phyloP scores from a whole-genome alignment of 2,888 invertebrate species.

The Cheilosia urbana region DNA sequence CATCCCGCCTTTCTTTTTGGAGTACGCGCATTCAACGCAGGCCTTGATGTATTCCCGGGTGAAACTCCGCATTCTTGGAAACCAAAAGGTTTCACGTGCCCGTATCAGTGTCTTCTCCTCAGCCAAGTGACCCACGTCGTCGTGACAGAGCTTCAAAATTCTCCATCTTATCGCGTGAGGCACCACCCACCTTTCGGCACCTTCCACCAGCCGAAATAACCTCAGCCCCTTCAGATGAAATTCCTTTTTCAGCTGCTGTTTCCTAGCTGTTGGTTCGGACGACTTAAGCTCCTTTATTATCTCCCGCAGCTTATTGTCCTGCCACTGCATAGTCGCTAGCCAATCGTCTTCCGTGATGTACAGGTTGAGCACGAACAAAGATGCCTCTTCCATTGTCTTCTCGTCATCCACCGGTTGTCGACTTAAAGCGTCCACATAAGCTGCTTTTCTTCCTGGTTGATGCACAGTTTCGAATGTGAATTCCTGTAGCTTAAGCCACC shows the following conservation, averaged over 20 bases:
- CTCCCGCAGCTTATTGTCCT: conserved; percentile 10
- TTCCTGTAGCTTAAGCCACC: conserved; percentile 37
- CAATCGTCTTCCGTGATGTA: conserved; percentile 23
- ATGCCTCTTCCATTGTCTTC: conserved; percentile 19
- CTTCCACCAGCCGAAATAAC: conserved; percentile 11
- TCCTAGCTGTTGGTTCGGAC: background rate
- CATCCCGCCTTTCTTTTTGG: conserved; percentile 28
- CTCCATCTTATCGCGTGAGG: conserved; percentile 33
- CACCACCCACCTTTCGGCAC: conserved; percentile 1
- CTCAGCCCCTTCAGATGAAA: background rate
- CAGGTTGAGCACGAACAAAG: conserved; percentile 1
- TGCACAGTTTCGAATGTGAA: conserved; percentile 26
- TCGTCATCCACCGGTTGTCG: conserved; percentile 20
- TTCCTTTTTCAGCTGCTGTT: conserved; percentile 5
- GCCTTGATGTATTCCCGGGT: conserved; percentile 32
- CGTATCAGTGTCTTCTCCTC: conserved; percentile 23
- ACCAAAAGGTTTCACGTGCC: conserved; percentile 11
- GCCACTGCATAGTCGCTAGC: conserved; percentile 36
- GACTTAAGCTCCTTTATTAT: conserved; percentile 2
- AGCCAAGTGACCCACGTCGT: conserved; percentile 36
- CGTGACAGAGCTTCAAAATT: conserved; percentile 38
- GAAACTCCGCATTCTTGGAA: conserved; percentile 23
- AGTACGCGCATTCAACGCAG: conserved; percentile 35
- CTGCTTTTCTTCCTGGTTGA: conserved; percentile 19
- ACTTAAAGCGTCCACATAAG: conserved; percentile 27